Base-by-base conservation (phyloP, 2,797 vertebrate species). In the Steatocranus sp. region DNA sequence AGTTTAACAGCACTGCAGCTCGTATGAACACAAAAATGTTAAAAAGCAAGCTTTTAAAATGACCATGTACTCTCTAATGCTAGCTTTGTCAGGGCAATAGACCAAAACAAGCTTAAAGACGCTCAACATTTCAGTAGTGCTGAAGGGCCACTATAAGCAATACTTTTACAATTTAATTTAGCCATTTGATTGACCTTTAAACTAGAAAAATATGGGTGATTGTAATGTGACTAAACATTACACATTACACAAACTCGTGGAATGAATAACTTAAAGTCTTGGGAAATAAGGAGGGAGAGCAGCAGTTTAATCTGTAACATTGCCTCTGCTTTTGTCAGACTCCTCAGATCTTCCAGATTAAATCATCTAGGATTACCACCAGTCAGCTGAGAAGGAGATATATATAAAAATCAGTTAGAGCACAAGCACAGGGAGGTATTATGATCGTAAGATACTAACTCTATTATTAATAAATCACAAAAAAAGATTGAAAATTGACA, bases 381-480 rank as follows among this genome's bases (percentile, higher is more conserved):
- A 73, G 23, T 73, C 41, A 73, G 2, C 6, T 73, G 66, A 30
- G 11, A 48, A n/a, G 23, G 41, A 46, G 4, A 46, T 46, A 27
- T 46, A 70, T 27, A 70, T 70, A 46, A 20, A 70, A 43, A 70
- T 3, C 4, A 25, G 23, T 46, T 70, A 70, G 41, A 5, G 66
- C 41, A 46, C 10, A 27, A 70, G 41, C 20, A 30, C 36, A 58
- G 12, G 46, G 53, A 76, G 51, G 49, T 50, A 73, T 73, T 48
- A 30, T 30, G 68, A 30, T 66, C 76, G 5, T 48, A 54, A 48
- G 79, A 76, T 17, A 12, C 75, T 63, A 58, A 6, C 12, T 3
- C 34, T 27, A 82, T 91, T 78, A 84, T 70, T 87, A 82, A 83
- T 80, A 74, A 49, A 86, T 88, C 79, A 48, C 1, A 5, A 23